Evolutionary conservation across 2,797 vertebrate species (phyloP), one percentile per base, ranked within the genome.

Genomic region (Xiphophorus birchmanni): DNA sequence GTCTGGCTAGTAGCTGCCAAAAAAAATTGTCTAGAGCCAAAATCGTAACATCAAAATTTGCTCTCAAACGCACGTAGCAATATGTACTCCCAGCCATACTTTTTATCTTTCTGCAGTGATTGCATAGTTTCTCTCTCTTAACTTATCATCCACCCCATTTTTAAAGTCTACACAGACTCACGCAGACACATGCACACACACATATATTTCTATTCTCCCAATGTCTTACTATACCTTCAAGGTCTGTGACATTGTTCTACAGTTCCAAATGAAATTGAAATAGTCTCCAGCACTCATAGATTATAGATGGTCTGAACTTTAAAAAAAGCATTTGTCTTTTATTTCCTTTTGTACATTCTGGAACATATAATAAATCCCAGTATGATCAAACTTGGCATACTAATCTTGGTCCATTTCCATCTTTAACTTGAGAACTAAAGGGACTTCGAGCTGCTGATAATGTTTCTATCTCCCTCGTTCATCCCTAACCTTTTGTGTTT

Each of bases 401-500:
- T 89, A 90, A 93, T 93, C 90, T 92, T 69, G 77, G 78, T 84
- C 83, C 84, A 86, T 87, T 92, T 91, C 85, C 90, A 86, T 92
- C 88, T 78, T 89, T 85, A 85, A 87, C 84, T 92, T 78, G 89
- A 92, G 88, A 88, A 81, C 83, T 91, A 88, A 92, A 93, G 90
- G 84, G 84, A 88, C 90, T 90, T 84, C 75, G 79, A 88, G 88
- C 23, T 83, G 74, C 78, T 80, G 86, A 90, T 93, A 89, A 93
- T 89, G 82, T 87, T 90, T 79, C 89, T 84, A 86, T 90, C 86
- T 90, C 81, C 77, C 37, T 82, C 79, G 80, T 80, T 89, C 90
- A 83, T 90, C 79, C 82, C 81, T 86, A 86, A 92, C 91, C 89
- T 89, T 92, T 91, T 91, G 87, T 93, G 88, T 87, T 88, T 88